A percentile compares a stretch with the other conserved stretches of the same genome.
phyloP scores from a whole-genome alignment of 1,140 invertebrate genomes.

The Magallana ariakensis region DNA sequence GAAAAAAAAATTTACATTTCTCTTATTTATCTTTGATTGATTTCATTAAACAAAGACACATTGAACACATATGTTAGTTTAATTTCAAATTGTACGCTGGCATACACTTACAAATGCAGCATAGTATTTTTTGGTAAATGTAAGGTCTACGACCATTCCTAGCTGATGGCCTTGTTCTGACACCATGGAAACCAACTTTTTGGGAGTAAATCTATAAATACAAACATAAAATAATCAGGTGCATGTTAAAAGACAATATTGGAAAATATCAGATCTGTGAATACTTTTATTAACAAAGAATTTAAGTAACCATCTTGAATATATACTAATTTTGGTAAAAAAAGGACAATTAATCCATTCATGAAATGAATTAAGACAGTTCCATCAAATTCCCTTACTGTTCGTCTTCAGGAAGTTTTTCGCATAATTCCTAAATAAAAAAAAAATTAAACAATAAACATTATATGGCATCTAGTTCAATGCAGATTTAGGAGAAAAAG shows the following conservation, averaged over 20 bases:
- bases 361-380: too few relatives aligned
- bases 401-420: constrained; percentile 7
- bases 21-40: not conserved
- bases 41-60: too few relatives aligned
- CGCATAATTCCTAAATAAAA: constrained; percentile 31
- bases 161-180: constrained; percentile 82
- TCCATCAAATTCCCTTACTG: not conserved
- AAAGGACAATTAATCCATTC: too few relatives aligned
- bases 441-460: not conserved
- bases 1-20: not conserved
- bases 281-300: too few relatives aligned
- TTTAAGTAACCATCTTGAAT: too few relatives aligned
- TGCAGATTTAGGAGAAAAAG: too few relatives aligned
- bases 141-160: constrained; percentile 85
- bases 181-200: constrained; percentile 69
- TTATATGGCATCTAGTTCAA: too few relatives aligned
- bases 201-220: constrained; percentile 64
- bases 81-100: too few relatives aligned
- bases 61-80: not conserved
- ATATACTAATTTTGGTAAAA: too few relatives aligned
- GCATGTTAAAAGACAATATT: too few relatives aligned
- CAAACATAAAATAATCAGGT: not conserved
- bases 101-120: constrained; percentile 61
- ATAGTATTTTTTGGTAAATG: constrained; percentile 86
- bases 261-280: too few relatives aligned